Percentiles rank a stretch among this genome's conserved stretches.
These are phyloP conservation scores for Macrosiphum euphorbiae DNA, from an alignment of 2,888 invertebrate genomes.

Conservation along the genomic window DNA sequence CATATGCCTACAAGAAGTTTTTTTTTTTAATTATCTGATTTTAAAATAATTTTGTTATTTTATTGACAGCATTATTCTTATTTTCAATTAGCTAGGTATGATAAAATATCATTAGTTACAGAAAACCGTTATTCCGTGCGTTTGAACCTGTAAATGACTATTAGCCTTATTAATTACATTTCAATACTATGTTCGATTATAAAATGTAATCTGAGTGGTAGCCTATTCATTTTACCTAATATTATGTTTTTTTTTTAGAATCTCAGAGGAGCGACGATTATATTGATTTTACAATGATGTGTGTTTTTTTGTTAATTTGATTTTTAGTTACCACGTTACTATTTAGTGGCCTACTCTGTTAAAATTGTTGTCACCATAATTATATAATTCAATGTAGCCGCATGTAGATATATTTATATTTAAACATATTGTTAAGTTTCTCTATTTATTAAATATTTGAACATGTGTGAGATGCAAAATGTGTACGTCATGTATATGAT, in stretches of 20 bases:
- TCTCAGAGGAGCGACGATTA: too few species aligned
- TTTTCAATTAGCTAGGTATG: background rate
- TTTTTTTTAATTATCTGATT: background rate
- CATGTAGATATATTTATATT: background rate
- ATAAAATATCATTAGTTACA: background rate
- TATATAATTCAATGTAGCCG: background rate
- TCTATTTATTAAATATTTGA: background rate
- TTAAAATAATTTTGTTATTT: background rate
- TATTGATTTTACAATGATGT: too few species aligned
- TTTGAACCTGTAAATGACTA: background rate
- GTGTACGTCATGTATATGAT: background rate
- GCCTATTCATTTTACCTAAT: too few species aligned
- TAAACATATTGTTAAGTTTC: background rate
- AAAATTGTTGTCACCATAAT: background rate
- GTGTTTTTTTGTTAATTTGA: background rate
- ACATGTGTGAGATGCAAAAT: background rate
- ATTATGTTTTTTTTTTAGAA: too few species aligned
- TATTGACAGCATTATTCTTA: background rate
- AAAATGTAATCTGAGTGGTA: background rate
- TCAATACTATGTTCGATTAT: background rate
- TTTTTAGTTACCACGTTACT: background rate
- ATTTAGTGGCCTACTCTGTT: background rate
- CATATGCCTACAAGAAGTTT: background rate
- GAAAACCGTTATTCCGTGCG: background rate
- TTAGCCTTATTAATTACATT: background rate